phyloP scores from a whole-genome alignment of 2,888 invertebrate genomes.

The Marronus borbonicus region DNA sequence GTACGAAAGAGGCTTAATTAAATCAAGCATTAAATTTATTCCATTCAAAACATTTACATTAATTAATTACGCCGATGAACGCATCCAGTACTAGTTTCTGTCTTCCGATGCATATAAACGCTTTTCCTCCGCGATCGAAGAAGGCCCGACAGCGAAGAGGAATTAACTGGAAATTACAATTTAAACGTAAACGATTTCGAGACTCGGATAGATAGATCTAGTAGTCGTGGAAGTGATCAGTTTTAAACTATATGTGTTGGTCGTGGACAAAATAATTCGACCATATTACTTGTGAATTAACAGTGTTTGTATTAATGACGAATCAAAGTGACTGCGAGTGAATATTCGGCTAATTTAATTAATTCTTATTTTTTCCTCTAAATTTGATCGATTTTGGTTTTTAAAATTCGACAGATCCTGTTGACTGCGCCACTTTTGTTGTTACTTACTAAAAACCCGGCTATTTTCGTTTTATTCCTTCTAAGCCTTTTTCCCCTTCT shows the following conservation, averaged over 20 bases:
- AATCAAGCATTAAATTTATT: conserved; percentile 50
- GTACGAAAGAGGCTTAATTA: conserved; percentile 41
- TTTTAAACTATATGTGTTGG: neutral
- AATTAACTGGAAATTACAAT: conserved; percentile 36
- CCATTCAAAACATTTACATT: conserved; percentile 49
- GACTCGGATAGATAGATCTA: neutral
- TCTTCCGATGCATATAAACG: neutral
- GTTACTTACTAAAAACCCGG: too few species aligned
- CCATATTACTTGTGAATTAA: too few species aligned
- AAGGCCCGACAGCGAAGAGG: conserved; percentile 10
- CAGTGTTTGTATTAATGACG: too few species aligned
- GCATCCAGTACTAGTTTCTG: neutral
- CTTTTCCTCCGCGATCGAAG: neutral
- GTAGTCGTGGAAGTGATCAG: neutral
- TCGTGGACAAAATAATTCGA: too few species aligned
- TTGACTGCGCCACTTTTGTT: too few species aligned
- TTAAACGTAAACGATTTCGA: conserved; percentile 14
- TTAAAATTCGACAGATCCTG: too few species aligned
- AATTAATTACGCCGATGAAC: conserved; percentile 43
- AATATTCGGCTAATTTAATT: too few species aligned
- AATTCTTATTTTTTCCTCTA: too few species aligned
- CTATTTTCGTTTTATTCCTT: too few species aligned
- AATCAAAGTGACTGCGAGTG: too few species aligned
- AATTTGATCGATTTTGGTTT: too few species aligned
- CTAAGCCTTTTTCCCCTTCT: too few species aligned